phyloP scores from a whole-genome alignment of 2,888 invertebrate species.

The Caenorhabditis plicata region DNA sequence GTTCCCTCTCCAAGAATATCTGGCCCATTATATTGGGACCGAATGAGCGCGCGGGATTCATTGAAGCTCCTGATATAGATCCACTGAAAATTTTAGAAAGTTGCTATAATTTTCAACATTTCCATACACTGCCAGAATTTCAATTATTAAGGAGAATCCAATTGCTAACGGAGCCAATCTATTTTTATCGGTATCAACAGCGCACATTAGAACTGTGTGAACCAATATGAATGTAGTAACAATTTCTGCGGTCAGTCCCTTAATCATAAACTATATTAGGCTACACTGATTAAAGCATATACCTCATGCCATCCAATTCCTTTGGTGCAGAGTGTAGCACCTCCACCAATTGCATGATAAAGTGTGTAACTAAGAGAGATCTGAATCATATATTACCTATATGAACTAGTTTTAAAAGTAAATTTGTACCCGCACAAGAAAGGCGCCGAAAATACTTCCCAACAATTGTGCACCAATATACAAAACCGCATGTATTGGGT shows the following conservation, averaged over 20 bases:
- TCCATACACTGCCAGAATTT: slow-evolving; percentile 65
- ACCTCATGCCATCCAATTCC: slow-evolving; percentile 30
- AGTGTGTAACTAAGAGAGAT: slow-evolving; percentile 15
- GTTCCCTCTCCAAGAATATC: slow-evolving; percentile 21
- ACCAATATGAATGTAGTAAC: slow-evolving; percentile 65
- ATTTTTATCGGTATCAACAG: slow-evolving; percentile 64
- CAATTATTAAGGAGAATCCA: slow-evolving; percentile 66
- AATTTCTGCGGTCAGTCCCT: slow-evolving; percentile 58
- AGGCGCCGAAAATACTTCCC: slow-evolving; percentile 66
- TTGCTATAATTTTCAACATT: background rate
- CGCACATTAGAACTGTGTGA: slow-evolving; percentile 66
- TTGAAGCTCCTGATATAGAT: slow-evolving; percentile 66
- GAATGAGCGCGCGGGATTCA: slow-evolving; percentile 68
- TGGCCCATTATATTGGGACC: slow-evolving; percentile 66
- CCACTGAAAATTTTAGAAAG: slow-evolving; percentile 49
- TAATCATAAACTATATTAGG: slow-evolving; percentile 4
- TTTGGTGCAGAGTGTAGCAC: slow-evolving; percentile 31
- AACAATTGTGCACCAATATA: slow-evolving; percentile 63
- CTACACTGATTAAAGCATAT: slow-evolving; percentile 1
- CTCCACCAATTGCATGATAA: slow-evolving; percentile 20
- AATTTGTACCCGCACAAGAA: slow-evolving; percentile 51
- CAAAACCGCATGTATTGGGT: slow-evolving; percentile 39
- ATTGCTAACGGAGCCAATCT: slow-evolving; percentile 66
- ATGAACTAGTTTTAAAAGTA: background rate
- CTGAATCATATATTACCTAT: slow-evolving; percentile 10